Percentiles rank a stretch among this genome's conserved stretches.
Evolutionary conservation across 2,888 invertebrate species (phyloP).

Genomic region (Lepidochrysops patricia): DNA sequence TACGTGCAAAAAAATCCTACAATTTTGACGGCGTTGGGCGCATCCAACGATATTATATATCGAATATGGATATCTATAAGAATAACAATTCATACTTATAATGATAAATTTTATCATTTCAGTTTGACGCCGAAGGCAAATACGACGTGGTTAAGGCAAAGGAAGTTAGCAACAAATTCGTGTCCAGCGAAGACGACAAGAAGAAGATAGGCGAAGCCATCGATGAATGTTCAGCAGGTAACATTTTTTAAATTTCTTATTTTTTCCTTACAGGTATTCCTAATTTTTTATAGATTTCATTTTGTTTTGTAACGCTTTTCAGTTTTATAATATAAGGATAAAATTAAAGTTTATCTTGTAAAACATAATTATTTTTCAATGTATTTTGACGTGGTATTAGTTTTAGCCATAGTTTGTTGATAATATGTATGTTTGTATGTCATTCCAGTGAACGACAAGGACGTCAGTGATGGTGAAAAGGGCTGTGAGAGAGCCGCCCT

Average conservation of each 20-base stretch:
- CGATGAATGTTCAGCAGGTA: not conserved
- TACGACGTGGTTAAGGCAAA: slow-evolving; percentile 2
- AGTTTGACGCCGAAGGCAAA: slow-evolving; percentile 6
- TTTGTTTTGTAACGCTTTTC: too few relatives aligned
- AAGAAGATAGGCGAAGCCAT: not conserved
- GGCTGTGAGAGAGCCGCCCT: slow-evolving; percentile 41
- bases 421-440: not conserved
- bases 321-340: too few relatives aligned
- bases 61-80: too few relatives aligned
- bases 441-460: slow-evolving; percentile 40
- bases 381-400: too few relatives aligned
- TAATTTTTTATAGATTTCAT: too few relatives aligned
- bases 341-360: too few relatives aligned
- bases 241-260: not conserved
- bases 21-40: too few relatives aligned
- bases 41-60: too few relatives aligned
- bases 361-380: too few relatives aligned
- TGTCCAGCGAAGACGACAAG: slow-evolving; percentile 1
- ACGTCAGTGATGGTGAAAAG: slow-evolving; percentile 36
- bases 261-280: not conserved
- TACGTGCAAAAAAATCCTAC: too few relatives aligned
- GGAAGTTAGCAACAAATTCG: not conserved
- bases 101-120: not conserved
- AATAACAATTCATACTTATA: too few relatives aligned
- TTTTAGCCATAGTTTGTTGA: too few relatives aligned